Evolutionary conservation across 1,140 invertebrate species (phyloP).

Genomic region (Sycophila sp.): DNA sequence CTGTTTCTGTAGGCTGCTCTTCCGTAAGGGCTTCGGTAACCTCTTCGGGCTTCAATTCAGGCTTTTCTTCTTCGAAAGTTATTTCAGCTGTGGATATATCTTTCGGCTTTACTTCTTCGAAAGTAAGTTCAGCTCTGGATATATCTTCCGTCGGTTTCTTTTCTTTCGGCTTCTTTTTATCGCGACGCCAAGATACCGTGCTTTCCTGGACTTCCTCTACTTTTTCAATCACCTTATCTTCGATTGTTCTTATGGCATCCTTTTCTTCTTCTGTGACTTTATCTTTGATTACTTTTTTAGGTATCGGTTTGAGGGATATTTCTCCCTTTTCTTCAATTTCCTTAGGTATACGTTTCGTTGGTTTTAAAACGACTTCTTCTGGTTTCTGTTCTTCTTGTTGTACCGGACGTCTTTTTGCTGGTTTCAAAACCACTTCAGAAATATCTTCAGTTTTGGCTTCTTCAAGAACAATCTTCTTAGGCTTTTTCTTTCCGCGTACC

Average conservation of each 20-base stretch:
- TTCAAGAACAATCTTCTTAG: constrained; percentile 41
- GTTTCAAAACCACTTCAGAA: constrained; percentile 44
- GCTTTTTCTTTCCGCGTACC: constrained; percentile 55
- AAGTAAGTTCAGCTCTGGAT: background rate
- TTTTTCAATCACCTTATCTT: constrained; percentile 24
- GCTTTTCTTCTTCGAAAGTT: background rate
- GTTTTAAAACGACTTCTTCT: constrained; percentile 5
- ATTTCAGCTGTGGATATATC: constrained; percentile 3
- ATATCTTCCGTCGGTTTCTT: constrained; percentile 5
- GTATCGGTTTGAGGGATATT: background rate
- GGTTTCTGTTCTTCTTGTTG: constrained; percentile 16
- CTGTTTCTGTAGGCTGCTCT: background rate
- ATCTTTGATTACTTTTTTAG: background rate
- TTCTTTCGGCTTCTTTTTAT: constrained; percentile 39
- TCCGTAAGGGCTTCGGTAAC: background rate
- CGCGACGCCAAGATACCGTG: constrained; percentile 33
- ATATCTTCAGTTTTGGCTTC: constrained; percentile 49
- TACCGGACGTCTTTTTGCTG: constrained; percentile 42
- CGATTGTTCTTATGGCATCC: background rate
- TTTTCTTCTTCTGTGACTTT: no score
- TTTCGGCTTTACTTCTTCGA: background rate
- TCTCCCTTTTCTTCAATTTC: background rate
- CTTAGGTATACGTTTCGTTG: background rate
- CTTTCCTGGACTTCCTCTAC: constrained; percentile 54
- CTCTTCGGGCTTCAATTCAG: background rate